Base-by-base conservation (phyloP, 2,797 vertebrate species). In the Synanceia verrucosa region DNA sequence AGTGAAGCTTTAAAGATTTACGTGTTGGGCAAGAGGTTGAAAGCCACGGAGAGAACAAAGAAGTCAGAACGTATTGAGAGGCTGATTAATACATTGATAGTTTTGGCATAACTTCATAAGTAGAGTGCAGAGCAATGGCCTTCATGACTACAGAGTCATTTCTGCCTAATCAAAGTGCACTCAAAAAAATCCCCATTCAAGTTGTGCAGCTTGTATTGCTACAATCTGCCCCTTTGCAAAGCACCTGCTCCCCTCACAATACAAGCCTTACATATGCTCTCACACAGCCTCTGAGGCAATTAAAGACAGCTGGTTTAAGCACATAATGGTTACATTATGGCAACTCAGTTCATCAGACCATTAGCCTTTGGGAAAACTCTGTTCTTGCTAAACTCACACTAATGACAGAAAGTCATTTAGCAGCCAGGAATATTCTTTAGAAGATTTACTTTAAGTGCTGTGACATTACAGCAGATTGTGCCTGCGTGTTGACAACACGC, bases 311-410 rank as follows among this genome's bases (percentile, higher is more conserved):
- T 56, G 26, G 41, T 26, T 11, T 46, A 9, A 68, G 43, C 41
- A 59, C 55, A 23, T 56, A 43, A 61, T 34, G 77, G 62, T 13
- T 58, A 47, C 77, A 73, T 83, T 68, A 73, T 52, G 12, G 11
- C 18, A 36, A 56, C 12, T 4, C 2, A 5, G 43, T 39, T 61
- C 19, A 44, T 7, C 0, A 4, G 67, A 56, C 53, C 31, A 34
- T 31, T 28, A 58, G 37, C 47, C 21, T 56, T 36, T 5, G 23
- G 59, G 31, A 23, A 60, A 50, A 23, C 28, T 50, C 61, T 14
- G 2, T 33, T 66, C 21, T 52, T 39, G 13, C 18, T 29, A 29
- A 63, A 74, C 47, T 52, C 41, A 50, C 18, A 7, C 14, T 65
- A 51, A 64, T 56, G 44, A 73, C 60, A 43, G 9, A 24, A 12